Conservation (phyloP, 2,797 vertebrate species). For the Sparus aurata region DNA sequence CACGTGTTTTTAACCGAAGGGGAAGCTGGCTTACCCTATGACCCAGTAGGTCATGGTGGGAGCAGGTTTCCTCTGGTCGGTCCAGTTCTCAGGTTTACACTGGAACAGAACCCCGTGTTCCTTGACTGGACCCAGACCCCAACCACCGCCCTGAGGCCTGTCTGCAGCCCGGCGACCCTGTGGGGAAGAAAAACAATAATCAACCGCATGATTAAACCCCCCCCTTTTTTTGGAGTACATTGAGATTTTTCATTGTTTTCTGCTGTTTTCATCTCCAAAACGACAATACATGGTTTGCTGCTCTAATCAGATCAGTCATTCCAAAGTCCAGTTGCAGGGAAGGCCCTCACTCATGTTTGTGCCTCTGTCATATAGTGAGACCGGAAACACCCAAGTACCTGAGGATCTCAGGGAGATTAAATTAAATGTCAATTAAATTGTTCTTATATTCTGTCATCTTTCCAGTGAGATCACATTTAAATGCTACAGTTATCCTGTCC, state of each 20-base stretch:
- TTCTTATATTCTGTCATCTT: background rate
- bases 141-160: constrained; percentile 58
- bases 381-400: background rate
- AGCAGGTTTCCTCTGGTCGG: constrained; percentile 91
- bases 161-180: constrained; percentile 79
- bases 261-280: background rate
- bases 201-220: background rate
- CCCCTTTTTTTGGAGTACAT: too few relatives aligned
- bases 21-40: constrained; percentile 89
- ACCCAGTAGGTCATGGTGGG: constrained; percentile 98
- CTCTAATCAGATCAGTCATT: too few relatives aligned
- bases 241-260: background rate
- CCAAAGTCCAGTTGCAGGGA: too few relatives aligned
- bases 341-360: too few relatives aligned
- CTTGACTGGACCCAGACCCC: constrained; percentile 87
- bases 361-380: too few relatives aligned
- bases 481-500: fast-evolving
- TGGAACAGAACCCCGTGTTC: constrained; percentile 97
- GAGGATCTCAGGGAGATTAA: too few relatives aligned
- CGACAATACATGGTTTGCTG: too few relatives aligned
- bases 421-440: too few relatives aligned
- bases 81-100: constrained; percentile 94
- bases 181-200: background rate
- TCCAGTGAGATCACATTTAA: background rate
- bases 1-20: too few relatives aligned